Percentiles rank a stretch among this genome's conserved stretches.
phyloP scores from a whole-genome alignment of 2,113 vertebrate genomes.

The Amazona vittata region DNA sequence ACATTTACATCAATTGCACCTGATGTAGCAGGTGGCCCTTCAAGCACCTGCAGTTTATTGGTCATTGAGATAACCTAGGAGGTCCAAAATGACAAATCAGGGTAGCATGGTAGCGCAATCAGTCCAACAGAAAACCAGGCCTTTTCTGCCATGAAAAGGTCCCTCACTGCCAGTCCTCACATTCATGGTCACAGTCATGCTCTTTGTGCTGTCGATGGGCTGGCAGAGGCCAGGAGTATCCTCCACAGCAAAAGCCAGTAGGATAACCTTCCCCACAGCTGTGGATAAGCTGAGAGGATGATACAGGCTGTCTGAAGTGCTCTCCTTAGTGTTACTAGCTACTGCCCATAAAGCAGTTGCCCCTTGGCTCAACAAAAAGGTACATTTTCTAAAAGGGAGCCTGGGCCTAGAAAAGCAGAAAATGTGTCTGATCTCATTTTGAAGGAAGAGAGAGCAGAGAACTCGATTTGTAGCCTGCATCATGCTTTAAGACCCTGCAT shows the following conservation, averaged over 20 bases:
- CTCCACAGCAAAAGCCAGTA: accelerated
- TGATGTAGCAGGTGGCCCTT: background rate
- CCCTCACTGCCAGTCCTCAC: background rate
- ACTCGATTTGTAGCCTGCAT: background rate
- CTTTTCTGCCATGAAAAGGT: background rate
- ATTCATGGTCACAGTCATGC: background rate
- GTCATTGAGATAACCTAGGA: background rate
- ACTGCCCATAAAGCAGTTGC: background rate
- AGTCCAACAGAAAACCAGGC: background rate
- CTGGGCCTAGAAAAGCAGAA: background rate
- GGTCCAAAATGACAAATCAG: background rate
- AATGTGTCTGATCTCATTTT: background rate
- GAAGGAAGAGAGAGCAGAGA: background rate
- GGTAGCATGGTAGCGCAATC: background rate
- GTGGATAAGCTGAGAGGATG: background rate
- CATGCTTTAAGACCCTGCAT: background rate
- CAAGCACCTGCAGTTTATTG: slow-evolving; percentile 24
- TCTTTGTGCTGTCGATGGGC: background rate
- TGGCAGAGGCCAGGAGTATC: accelerated
- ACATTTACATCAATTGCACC: background rate
- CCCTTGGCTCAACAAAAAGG: background rate
- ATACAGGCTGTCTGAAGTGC: background rate
- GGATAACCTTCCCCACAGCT: background rate
- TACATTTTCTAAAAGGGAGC: background rate
- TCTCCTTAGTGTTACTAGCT: background rate